phyloP scores from a whole-genome alignment of 1,140 invertebrate genomes.

The Hycleus cichorii region DNA sequence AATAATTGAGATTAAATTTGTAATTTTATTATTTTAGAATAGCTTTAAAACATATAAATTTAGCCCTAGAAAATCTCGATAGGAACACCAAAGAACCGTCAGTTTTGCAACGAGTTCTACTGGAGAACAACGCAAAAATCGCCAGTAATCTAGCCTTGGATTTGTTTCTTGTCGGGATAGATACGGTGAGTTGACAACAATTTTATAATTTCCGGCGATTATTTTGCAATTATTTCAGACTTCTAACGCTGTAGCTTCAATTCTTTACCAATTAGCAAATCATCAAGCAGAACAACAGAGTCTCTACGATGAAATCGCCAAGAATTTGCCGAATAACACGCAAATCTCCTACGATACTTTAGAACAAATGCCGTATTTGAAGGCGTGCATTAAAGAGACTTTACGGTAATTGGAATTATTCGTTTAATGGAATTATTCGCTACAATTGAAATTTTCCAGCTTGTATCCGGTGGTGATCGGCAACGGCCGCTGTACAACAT shows the following conservation, averaged over 20 bases:
- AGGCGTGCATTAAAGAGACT: slow-evolving; percentile 88
- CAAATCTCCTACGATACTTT: slow-evolving; percentile 62
- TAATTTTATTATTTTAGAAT: slow-evolving; percentile 49
- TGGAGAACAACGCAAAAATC: slow-evolving; percentile 69
- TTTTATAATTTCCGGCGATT: not conserved
- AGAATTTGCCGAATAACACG: slow-evolving; percentile 55
- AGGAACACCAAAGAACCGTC: slow-evolving; percentile 58
- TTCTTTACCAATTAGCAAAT: slow-evolving; percentile 75
- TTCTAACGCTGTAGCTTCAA: slow-evolving; percentile 79
- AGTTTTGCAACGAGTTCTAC: slow-evolving; percentile 65
- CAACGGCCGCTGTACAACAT: slow-evolving; percentile 73
- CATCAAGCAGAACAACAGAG: slow-evolving; percentile 73
- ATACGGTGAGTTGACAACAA: slow-evolving; percentile 60
- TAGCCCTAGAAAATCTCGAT: slow-evolving; percentile 56
- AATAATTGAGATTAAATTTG: not conserved
- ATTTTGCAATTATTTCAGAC: slow-evolving; percentile 49
- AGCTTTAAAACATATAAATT: slow-evolving; percentile 70
- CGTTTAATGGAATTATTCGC: not conserved
- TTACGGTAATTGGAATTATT: slow-evolving; percentile 56
- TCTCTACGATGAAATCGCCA: slow-evolving; percentile 65
- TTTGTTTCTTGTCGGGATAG: slow-evolving; percentile 82
- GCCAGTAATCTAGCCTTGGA: slow-evolving; percentile 77
- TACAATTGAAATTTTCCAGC: slow-evolving; percentile 34
- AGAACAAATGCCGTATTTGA: slow-evolving; percentile 72
- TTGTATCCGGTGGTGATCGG: slow-evolving; percentile 87